phyloP scores from a whole-genome alignment of 2,888 invertebrate genomes.

The Cepaea hortensis region DNA sequence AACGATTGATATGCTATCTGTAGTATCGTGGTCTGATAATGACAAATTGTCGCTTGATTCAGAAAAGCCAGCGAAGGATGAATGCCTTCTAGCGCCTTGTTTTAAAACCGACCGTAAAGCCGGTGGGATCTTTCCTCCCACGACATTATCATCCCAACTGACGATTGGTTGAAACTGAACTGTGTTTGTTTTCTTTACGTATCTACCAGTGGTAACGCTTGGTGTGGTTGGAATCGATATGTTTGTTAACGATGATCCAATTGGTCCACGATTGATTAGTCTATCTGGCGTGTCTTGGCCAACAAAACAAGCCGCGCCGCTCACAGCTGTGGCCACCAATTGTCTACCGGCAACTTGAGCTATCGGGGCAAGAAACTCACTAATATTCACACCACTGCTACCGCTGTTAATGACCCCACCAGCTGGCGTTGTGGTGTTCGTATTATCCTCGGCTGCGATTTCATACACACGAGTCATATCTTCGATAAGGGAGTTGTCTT shows the following conservation, averaged over 20 bases:
- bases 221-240: not conserved
- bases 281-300: conserved; percentile 24
- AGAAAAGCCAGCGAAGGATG: conserved; percentile 43
- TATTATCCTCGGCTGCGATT: not conserved
- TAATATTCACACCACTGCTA: not conserved
- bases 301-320: conserved; percentile 32
- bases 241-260: not conserved
- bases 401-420: not conserved
- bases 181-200: conserved; percentile 32
- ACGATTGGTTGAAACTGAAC: conserved; percentile 46
- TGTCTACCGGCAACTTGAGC: conserved; percentile 44
- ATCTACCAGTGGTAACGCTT: not conserved
- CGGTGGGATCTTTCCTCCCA: conserved; percentile 28
- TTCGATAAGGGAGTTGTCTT: not conserved
- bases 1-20: not conserved
- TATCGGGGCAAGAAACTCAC: conserved; percentile 41
- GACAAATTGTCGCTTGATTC: conserved; percentile 33
- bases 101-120: conserved; percentile 38
- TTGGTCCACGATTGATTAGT: not conserved
- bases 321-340: conserved; percentile 41
- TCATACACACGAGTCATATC: not conserved
- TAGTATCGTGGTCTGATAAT: not conserved
- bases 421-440: not conserved
- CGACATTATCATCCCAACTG: conserved; percentile 41
- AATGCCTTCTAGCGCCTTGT: conserved; percentile 38